Base-by-base conservation (phyloP, 2,113 vertebrate species). In the Triplophysa siluroides region DNA sequence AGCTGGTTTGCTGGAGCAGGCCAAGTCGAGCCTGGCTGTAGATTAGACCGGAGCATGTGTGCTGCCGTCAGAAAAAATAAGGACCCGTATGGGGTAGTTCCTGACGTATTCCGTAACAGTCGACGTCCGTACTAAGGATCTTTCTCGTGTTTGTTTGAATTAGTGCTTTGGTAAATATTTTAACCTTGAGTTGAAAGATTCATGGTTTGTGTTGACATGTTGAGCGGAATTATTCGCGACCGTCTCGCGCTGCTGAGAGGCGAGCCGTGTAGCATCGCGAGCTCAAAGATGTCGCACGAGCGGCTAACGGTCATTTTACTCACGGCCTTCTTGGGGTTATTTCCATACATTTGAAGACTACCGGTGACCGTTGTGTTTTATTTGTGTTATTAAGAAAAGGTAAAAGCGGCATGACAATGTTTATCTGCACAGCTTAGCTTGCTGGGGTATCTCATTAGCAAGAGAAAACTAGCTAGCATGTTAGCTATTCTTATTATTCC, bases 11-110 rank as follows among this genome's bases (percentile, higher is more conserved):
- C 71, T 23, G 73, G 74, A 73, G 56, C 84, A 84, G 90, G 92
- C 91, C 92, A 87, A 19, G 10, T 21, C 29, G 73, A 92, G 77
- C 92, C 88, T 69, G 87, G 88, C 86, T 47, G 90, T 92, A 84
- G 86, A 92, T 88, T 92, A 87, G 84, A 78, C 84, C 82, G 78
- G 86, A 85, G 54, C 80, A 66, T 87, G 75, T 82, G 85, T 80
- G 76, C 83, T 82, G 58, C 45, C 19, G 70, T 41, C 81, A 69
- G 81, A 45, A 76, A 58, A 80, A 87, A 84, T 86, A 79, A 4
- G 3, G 47, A 62, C 62, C 69, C 23, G 60, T 56, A 56, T 69
- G 19, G 69, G 8, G 47, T 45, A 26, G 2, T 41, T 67, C 13
- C 38, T 45, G 21, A 18, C 68, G 63, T 24, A 3, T 76, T 69